Conservation (phyloP, 2,113 vertebrate genomes). For the Monopterus albus region DNA sequence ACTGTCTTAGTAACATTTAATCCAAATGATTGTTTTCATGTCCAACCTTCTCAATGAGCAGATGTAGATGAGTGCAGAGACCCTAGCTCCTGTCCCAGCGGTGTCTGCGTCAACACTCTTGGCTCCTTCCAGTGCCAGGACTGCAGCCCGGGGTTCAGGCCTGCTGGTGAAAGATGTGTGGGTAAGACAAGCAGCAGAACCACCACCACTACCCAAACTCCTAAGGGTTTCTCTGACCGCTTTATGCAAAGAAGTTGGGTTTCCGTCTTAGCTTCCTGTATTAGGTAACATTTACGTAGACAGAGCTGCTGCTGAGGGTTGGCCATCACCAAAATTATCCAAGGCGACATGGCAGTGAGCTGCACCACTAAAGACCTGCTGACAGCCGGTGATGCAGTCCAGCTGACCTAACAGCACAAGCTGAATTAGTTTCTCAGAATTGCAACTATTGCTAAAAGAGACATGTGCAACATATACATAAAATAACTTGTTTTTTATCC, state of each 20-base stretch:
- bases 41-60: constrained; percentile 52
- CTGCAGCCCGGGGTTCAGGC: constrained; percentile 85
- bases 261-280: constrained; percentile 65
- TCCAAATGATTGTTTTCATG: constrained; percentile 24
- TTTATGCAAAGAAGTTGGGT: constrained; percentile 53
- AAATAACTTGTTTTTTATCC: constrained; percentile 37
- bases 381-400: constrained; percentile 62
- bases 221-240: constrained; percentile 26
- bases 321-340: constrained; percentile 50
- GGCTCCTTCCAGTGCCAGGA: constrained; percentile 89
- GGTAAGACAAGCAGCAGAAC: constrained; percentile 81
- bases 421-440: constrained; percentile 35
- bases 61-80: constrained; percentile 85
- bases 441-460: constrained; percentile 34
- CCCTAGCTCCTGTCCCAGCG: constrained; percentile 82
- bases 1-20: constrained; percentile 32
- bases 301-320: constrained; percentile 49
- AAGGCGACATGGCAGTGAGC: constrained; percentile 51
- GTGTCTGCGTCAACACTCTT: constrained; percentile 85
- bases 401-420: constrained; percentile 36
- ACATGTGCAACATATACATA: constrained; percentile 33
- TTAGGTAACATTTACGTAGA: constrained; percentile 58
- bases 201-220: constrained; percentile 20
- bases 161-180: constrained; percentile 83
- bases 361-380: constrained; percentile 50